Evolutionary conservation across 2,797 vertebrate species (phyloP).

Genomic region (Lates japonicus): DNA sequence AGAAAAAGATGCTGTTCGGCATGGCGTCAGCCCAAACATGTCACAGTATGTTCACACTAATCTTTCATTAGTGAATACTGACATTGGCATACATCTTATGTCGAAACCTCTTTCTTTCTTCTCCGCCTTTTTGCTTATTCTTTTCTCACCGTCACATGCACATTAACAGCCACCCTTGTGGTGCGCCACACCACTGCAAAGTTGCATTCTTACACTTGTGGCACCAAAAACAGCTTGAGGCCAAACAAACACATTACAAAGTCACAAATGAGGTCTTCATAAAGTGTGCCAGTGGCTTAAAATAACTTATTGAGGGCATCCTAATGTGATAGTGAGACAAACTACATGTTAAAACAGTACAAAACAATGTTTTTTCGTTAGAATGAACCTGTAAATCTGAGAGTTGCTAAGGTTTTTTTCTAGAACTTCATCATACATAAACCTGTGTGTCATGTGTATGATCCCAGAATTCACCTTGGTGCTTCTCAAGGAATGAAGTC

Average conservation of each 20-base stretch:
- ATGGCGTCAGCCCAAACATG: slow-evolving; percentile 37
- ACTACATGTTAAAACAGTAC: slow-evolving; percentile 37
- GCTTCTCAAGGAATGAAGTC: slow-evolving; percentile 66
- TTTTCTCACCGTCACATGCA: slow-evolving; percentile 54
- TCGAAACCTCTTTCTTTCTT: slow-evolving; percentile 21
- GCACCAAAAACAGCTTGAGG: slow-evolving; percentile 80
- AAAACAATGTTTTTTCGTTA: slow-evolving; percentile 32
- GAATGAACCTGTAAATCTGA: slow-evolving; percentile 25
- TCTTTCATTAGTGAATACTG: slow-evolving; percentile 42
- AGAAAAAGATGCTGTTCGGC: slow-evolving; percentile 19
- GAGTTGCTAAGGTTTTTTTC: neutral
- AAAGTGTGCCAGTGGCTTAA: slow-evolving; percentile 58
- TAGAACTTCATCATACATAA: neutral
- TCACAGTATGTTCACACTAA: slow-evolving; percentile 48
- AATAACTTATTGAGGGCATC: slow-evolving; percentile 47
- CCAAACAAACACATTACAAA: slow-evolving; percentile 80
- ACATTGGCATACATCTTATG: slow-evolving; percentile 39
- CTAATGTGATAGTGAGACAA: slow-evolving; percentile 47
- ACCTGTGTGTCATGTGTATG: neutral
- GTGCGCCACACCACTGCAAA: slow-evolving; percentile 71
- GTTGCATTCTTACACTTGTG: slow-evolving; percentile 79
- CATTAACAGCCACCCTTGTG: slow-evolving; percentile 57
- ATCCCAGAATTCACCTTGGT: slow-evolving; percentile 61
- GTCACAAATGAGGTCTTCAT: slow-evolving; percentile 68
- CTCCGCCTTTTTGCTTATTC: slow-evolving; percentile 23